Base-by-base conservation (phyloP, 2,797 vertebrate species). In the Microcaecilia unicolor region DNA sequence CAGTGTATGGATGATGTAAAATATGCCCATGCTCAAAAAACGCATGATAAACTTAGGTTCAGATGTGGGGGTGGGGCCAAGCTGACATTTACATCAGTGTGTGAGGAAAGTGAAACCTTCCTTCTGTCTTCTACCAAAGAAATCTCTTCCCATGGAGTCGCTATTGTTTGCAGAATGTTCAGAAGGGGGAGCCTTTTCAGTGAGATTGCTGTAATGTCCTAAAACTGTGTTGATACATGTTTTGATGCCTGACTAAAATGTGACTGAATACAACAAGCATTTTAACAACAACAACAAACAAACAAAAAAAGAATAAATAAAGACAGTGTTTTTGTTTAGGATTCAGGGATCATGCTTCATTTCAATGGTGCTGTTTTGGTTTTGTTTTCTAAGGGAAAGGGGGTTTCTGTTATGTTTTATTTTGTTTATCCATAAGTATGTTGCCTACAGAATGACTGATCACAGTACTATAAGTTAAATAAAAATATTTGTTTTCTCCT, bases 321-420 rank as follows among this genome's bases (percentile, higher is more conserved):
- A 70, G 64, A 67, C 72, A 76, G 78, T 75, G 74, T 84, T 84
- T n/a, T 83, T 72, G 58, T 82, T 84, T 84, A 80, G 78, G 83
- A 82, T 78, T 85, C 83, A 86, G 83, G 83, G 83, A 86, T 84
- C 81, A 76, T 79, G 67, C 74, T 74, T 83, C 83, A 77, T 81
- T 86, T 42, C 76, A 82, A 80, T 75, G 82, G 82, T 86, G 82
- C 83, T 86, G 74, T 77, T 72, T 64, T 24, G 28, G 44, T 51
- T 67, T n/a, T n/a, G n/a, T n/a, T n/a, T n/a, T n/a, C n/a, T n/a
- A n/a, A n/a, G n/a, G n/a, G n/a, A n/a, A n/a, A n/a, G n/a, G n/a
- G n/a, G n/a, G n/a, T n/a, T n/a, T n/a, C n/a, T n/a, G n/a, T n/a
- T n/a, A n/a, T n/a, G n/a, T n/a, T 56, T 43, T 33, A 52, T 69